Base-by-base conservation (phyloP, 2,888 invertebrate genomes). In the Argyresthia albistria region DNA sequence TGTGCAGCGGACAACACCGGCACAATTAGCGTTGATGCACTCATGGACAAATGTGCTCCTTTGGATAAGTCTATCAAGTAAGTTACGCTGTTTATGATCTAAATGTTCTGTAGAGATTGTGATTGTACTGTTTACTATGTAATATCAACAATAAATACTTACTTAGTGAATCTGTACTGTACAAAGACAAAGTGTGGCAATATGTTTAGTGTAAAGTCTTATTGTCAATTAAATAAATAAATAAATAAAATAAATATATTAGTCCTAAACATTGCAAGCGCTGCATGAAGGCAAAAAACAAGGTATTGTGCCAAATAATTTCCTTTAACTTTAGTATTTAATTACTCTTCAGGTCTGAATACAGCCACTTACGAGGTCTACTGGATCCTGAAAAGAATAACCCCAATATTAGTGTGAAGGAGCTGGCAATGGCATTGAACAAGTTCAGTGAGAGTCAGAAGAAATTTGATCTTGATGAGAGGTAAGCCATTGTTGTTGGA, bases 31-130 rank as follows among this genome's bases (percentile, higher is more conserved):
- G 82, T 86, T 50, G 74, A 83, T 59, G 65, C 69, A 45, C 67
- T 87, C 54, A 84, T 87, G 82, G 80, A 83, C 55, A 81, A 81
- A 64, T 82, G 83, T 60, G 75, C 80, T 55, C 82, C 84, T 52
- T 80, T 76, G 59, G 70, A 83, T 49, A 81, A 81, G 65, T 80
- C 80, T 58, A 79, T 83, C 66, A 84, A 82, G 87, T 87, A 64
- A 78, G 84, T 61, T 39, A n/a, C n/a, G n/a, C n/a, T n/a, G n/a
- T n/a, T n/a, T n/a, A n/a, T n/a, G n/a, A n/a, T n/a, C n/a, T n/a
- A n/a, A n/a, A n/a, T n/a, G n/a, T n/a, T n/a, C n/a, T n/a, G n/a
- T n/a, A n/a, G n/a, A n/a, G n/a, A n/a, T n/a, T n/a, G n/a, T n/a
- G n/a, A n/a, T n/a, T n/a, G n/a, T n/a, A n/a, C n/a, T n/a, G n/a